Conservation (phyloP, 2,113 vertebrate species). For the Lipotes vexillifer region DNA sequence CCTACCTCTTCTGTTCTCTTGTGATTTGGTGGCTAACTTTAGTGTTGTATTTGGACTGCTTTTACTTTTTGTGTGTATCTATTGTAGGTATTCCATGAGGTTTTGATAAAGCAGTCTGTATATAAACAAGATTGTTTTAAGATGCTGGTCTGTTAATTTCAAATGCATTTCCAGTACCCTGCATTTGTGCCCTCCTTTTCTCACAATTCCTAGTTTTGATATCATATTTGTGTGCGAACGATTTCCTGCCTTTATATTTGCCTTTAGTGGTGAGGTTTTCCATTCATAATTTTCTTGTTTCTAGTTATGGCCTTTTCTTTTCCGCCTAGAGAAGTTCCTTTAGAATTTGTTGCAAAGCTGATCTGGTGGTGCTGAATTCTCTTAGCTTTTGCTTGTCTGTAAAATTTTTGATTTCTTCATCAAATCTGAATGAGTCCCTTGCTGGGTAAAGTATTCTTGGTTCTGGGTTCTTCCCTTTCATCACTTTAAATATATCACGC, state of each 20-base stretch:
- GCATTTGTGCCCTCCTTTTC: background rate
- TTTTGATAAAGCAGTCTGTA: background rate
- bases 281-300: background rate
- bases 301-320: background rate
- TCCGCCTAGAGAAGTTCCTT: too few species aligned
- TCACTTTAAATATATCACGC: too few species aligned
- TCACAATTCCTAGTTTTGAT: background rate
- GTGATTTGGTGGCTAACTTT: background rate
- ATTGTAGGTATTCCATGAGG: background rate
- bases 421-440: background rate
- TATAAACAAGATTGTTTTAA: background rate
- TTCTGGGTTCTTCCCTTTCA: too few species aligned
- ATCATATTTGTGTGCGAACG: background rate
- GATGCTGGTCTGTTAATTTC: background rate
- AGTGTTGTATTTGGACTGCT: background rate
- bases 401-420: background rate
- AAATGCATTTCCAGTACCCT: background rate
- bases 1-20: background rate
- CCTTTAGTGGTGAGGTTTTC: background rate
- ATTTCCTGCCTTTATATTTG: background rate
- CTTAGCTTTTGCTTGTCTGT: background rate
- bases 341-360: too few species aligned
- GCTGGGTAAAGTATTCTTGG: too few species aligned
- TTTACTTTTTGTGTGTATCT: background rate
- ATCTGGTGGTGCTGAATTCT: background rate